These are phyloP conservation scores for Sinella curviseta DNA, from an alignment of 1,140 invertebrate species.

Conservation along the genomic window DNA sequence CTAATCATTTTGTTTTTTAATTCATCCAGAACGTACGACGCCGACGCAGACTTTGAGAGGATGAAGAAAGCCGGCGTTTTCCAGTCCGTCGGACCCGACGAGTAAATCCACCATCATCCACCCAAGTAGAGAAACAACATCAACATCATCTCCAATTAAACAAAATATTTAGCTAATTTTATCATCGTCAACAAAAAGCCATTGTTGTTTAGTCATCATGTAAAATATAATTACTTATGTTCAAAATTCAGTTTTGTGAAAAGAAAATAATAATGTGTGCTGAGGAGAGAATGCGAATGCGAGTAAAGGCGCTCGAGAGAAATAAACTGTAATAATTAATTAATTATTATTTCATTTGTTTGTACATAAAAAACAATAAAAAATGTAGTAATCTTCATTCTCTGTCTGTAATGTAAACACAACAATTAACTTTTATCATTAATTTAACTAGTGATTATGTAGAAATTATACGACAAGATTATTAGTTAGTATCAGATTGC, in stretches of 20 bases:
- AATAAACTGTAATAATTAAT: too few species aligned
- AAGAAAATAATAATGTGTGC: too few species aligned
- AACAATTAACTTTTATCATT: too few species aligned
- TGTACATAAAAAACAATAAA: too few species aligned
- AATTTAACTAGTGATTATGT: too few species aligned
- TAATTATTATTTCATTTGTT: too few species aligned
- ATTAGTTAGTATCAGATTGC: too few species aligned
- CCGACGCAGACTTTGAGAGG: conserved; percentile 54
- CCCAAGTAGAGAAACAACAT: neutral
- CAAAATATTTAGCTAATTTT: neutral
- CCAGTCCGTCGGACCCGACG: conserved; percentile 51
- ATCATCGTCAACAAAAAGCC: neutral
- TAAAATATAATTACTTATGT: neutral
- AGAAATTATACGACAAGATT: too few species aligned
- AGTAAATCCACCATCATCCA: conserved; percentile 32
- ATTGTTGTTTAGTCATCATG: neutral
- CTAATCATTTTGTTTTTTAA: conserved; percentile 39
- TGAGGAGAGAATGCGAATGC: too few species aligned
- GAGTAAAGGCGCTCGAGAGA: too few species aligned
- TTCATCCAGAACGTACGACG: conserved; percentile 58
- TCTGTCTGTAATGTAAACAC: too few species aligned
- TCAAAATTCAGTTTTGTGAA: conserved; percentile 4
- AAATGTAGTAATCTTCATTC: too few species aligned
- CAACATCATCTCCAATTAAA: neutral
- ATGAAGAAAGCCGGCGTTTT: conserved; percentile 59